phyloP scores from a whole-genome alignment of 2,113 vertebrate species.

The Paralichthys olivaceus region DNA sequence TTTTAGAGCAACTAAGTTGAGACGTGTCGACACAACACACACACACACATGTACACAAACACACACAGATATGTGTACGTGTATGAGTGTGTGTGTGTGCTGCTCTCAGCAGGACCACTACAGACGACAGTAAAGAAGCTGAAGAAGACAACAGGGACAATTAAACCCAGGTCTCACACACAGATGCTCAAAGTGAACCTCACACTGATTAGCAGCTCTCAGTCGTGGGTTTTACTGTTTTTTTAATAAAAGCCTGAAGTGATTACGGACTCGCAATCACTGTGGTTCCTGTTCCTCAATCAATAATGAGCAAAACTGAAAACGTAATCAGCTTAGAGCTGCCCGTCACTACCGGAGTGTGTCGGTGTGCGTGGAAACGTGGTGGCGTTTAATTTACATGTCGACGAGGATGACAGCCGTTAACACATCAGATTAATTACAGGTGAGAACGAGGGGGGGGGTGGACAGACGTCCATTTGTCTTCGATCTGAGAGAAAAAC shows the following conservation, averaged over 20 bases:
- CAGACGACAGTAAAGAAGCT: conserved; percentile 15
- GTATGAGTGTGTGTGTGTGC: conserved; percentile 11
- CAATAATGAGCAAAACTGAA: conserved; percentile 46
- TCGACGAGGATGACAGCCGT: conserved; percentile 29
- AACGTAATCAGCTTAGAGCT: conserved; percentile 50
- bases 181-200: conserved; percentile 7
- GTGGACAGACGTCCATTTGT: not conserved
- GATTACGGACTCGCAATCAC: conserved; percentile 44
- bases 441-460: conserved; percentile 28
- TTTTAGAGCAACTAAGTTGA: too few species aligned
- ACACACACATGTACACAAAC: not conserved
- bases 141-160: conserved; percentile 38
- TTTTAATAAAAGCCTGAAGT: conserved; percentile 59
- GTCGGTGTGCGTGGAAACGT: conserved; percentile 10
- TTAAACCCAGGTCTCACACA: conserved; percentile 43
- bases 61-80: conserved; percentile 8
- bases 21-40: too few species aligned
- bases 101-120: conserved; percentile 4
- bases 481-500: conserved; percentile 11
- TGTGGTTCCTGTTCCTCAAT: conserved; percentile 44
- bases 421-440: conserved; percentile 57
- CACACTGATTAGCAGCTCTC: conserved; percentile 28
- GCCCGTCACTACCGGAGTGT: conserved; percentile 12
- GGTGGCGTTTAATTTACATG: conserved; percentile 37
- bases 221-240: conserved; percentile 18